These are phyloP conservation scores for Salarias fasciatus DNA, from an alignment of 2,797 vertebrate genomes.

Conservation along the genomic window DNA sequence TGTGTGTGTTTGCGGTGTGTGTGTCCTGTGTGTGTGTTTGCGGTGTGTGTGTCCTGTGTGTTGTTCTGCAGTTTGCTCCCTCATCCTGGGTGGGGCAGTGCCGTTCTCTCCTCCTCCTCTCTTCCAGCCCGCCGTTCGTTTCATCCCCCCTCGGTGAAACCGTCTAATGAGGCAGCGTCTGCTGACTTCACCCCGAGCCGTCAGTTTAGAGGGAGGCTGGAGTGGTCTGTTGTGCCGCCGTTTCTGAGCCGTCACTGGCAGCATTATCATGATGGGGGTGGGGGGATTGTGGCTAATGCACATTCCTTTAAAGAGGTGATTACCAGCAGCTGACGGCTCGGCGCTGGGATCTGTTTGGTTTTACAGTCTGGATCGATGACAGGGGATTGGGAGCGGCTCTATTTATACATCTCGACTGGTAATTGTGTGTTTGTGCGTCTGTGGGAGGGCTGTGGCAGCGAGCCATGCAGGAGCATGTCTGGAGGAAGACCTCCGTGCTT, in stretches of 20 bases:
- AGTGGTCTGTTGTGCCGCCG: too few species aligned
- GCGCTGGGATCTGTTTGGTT: conserved; percentile 22
- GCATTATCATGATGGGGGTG: too few species aligned
- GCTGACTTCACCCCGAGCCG: conserved; percentile 5
- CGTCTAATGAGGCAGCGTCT: conserved; percentile 15
- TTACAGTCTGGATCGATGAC: conserved; percentile 33
- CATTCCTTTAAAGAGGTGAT: conserved; percentile 11
- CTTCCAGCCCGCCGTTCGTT: conserved; percentile 7
- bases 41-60: too few species aligned
- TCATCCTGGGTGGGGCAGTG: background rate
- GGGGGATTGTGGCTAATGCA: background rate
- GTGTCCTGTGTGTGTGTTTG: too few species aligned
- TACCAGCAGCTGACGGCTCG: conserved; percentile 4
- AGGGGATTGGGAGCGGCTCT: conserved; percentile 12
- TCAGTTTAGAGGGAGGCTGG: background rate
- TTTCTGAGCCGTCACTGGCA: too few species aligned
- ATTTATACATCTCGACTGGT: conserved; percentile 1
- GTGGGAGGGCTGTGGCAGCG: too few species aligned
- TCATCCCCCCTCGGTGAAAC: conserved; percentile 1
- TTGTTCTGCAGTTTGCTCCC: too few species aligned
- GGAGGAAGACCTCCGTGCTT: too few species aligned
- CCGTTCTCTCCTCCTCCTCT: background rate
- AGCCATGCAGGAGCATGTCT: background rate
- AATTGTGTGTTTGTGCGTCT: conserved; percentile 11
- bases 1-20: too few species aligned